A percentile compares a stretch with the other conserved stretches of the same genome.
phyloP scores from a whole-genome alignment of 2,888 invertebrate genomes.

The Tenthredo livida region DNA sequence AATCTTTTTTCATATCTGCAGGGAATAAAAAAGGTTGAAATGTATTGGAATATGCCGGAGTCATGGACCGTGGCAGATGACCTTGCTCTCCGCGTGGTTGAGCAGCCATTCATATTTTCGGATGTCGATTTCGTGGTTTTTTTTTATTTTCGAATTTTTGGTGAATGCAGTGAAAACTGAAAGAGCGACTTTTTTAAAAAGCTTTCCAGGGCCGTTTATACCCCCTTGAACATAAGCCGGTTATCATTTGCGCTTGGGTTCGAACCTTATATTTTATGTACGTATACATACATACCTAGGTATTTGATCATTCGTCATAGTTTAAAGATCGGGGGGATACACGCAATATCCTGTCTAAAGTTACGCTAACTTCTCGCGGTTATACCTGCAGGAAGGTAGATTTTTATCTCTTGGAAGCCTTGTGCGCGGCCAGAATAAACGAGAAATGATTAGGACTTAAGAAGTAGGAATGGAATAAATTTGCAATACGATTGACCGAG shows the following conservation, averaged over 20 bases:
- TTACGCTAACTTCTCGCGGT: constrained; percentile 29
- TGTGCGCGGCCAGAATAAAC: constrained; percentile 23
- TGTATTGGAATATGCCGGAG: not conserved
- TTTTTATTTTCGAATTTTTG: not conserved
- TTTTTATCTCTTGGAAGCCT: constrained; percentile 16
- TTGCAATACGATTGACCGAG: constrained; percentile 51
- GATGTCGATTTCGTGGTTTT: not conserved
- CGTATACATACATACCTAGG: not conserved
- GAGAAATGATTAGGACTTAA: constrained; percentile 48
- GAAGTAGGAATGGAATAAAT: constrained; percentile 49
- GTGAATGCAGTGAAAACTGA: not conserved
- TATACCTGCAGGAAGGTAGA: constrained; percentile 17
- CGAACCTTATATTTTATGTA: not conserved
- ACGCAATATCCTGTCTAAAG: constrained; percentile 41
- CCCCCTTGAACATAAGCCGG: not conserved
- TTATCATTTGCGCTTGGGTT: not conserved
- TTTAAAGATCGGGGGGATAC: constrained; percentile 16
- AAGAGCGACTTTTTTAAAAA: not conserved
- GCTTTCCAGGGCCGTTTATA: not conserved
- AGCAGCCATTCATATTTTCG: not conserved
- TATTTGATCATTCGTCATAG: constrained; percentile 10
- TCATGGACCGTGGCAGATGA: not conserved
- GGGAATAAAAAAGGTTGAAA: not conserved
- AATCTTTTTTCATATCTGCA: not conserved
- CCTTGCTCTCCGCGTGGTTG: not conserved